phyloP scores from a whole-genome alignment of 2,888 invertebrate species.

The Anthophora plumipes region DNA sequence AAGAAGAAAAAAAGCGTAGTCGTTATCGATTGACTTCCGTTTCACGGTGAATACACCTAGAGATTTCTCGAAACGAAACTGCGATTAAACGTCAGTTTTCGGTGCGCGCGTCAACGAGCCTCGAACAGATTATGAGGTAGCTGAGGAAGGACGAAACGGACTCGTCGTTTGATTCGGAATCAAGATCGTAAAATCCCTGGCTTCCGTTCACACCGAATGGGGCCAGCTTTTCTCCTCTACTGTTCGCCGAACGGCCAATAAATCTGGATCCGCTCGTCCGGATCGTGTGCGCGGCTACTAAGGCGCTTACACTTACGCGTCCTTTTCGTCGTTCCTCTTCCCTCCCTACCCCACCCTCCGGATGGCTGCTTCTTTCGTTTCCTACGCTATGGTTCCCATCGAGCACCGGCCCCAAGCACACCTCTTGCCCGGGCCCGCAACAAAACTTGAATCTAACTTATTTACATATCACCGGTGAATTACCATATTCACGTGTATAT shows the following conservation, averaged over 20 bases:
- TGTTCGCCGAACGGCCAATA: conserved; percentile 79
- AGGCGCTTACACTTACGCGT: conserved; percentile 80
- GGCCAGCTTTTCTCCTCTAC: conserved; percentile 51
- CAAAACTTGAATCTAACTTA: conserved; percentile 84
- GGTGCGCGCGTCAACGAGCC: conserved; percentile 60
- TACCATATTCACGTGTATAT: conserved; percentile 80
- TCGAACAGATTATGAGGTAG: conserved; percentile 69
- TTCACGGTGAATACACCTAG: too few relatives aligned
- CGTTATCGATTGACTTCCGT: too few relatives aligned
- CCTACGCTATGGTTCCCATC: conserved; percentile 81
- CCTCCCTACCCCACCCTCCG: too few relatives aligned
- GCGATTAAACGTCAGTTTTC: conserved; percentile 21
- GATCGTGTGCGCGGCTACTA: conserved; percentile 82
- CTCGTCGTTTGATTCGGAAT: conserved; percentile 66
- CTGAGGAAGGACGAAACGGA: conserved; percentile 60
- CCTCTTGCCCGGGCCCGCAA: conserved; percentile 73
- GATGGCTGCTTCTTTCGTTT: conserved; percentile 65
- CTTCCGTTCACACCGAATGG: conserved; percentile 82
- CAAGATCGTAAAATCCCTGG: conserved; percentile 79
- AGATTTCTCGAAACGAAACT: too few relatives aligned
- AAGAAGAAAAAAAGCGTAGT: too few relatives aligned
- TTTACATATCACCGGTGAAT: conserved; percentile 84
- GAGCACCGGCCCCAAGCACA: conserved; percentile 71
- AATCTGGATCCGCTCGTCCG: conserved; percentile 81
- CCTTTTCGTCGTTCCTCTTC: conserved; percentile 50